These are phyloP conservation scores for Isotomurus palustris DNA, from an alignment of 2,888 invertebrate species.

Conservation along the genomic window DNA sequence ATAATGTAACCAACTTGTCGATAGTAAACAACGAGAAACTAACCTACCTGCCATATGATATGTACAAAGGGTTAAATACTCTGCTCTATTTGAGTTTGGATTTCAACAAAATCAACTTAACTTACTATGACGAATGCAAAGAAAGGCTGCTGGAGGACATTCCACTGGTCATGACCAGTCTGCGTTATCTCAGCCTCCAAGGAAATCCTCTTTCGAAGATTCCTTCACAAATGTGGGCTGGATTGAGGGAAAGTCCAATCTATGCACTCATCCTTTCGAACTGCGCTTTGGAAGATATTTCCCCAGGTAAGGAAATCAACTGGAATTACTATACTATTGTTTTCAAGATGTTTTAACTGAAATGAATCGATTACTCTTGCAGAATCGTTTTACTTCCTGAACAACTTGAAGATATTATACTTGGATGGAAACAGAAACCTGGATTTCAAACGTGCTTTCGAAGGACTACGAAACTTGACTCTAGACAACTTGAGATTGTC, in stretches of 20 bases:
- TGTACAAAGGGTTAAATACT: conserved; percentile 23
- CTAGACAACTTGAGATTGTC: conserved; percentile 13
- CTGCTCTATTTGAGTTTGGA: conserved; percentile 6
- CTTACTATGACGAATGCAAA: conserved; percentile 21
- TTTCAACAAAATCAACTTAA: conserved; percentile 24
- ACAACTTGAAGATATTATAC: conserved; percentile 18
- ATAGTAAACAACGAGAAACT: conserved; percentile 23
- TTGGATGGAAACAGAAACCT: conserved; percentile 33
- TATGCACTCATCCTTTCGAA: conserved; percentile 17
- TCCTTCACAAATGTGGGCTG: conserved; percentile 37
- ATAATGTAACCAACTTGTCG: conserved; percentile 5
- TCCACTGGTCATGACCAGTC: conserved; percentile 22
- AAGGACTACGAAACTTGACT: conserved; percentile 1
- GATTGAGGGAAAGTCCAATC: conserved; percentile 28
- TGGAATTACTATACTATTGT: not conserved
- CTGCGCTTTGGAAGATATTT: conserved; percentile 24
- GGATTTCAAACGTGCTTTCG: conserved; percentile 19
- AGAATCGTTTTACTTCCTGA: conserved; percentile 33
- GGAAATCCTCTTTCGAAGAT: conserved; percentile 39
- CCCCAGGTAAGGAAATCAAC: conserved; percentile 24
- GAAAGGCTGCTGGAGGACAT: conserved; percentile 10
- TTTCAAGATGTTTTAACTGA: conserved; percentile 1
- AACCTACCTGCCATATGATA: conserved; percentile 16
- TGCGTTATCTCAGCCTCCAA: conserved; percentile 16
- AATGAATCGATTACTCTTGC: conserved; percentile 7